A percentile compares a stretch with the other conserved stretches of the same genome.
These are phyloP conservation scores for Clamator glandarius DNA, from an alignment of 2,797 vertebrate genomes.

Conservation along the genomic window DNA sequence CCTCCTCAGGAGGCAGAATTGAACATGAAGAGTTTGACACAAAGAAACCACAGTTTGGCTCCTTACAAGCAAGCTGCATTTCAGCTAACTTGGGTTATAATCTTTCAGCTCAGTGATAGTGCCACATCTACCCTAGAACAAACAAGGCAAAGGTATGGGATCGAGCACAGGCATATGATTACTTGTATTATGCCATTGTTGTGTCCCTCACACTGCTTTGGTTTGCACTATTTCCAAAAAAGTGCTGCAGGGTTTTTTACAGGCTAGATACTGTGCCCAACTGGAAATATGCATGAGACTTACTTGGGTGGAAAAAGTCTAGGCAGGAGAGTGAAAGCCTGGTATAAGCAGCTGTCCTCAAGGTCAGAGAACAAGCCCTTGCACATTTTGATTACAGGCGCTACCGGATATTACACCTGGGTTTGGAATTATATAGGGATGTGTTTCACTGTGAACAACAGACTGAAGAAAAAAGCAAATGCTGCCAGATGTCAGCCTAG, in stretches of 20 bases:
- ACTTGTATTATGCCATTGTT: neutral
- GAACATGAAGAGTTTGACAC: neutral
- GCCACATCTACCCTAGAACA: neutral
- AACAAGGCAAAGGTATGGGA: neutral
- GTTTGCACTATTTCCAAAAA: neutral
- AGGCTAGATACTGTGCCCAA: neutral
- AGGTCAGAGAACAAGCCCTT: neutral
- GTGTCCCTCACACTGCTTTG: neutral
- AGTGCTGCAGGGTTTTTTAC: neutral
- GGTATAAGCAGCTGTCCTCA: neutral
- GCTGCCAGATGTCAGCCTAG: neutral
- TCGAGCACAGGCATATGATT: neutral
- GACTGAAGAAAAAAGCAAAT: neutral
- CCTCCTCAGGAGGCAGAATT: neutral
- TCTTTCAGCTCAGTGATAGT: neutral
- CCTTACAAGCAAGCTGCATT: neutral
- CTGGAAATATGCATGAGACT: neutral
- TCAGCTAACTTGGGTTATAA: neutral
- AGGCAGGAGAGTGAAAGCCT: neutral
- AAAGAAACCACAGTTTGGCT: neutral
- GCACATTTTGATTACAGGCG: neutral
- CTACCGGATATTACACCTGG: neutral
- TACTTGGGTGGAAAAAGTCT: neutral
- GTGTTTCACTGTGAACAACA: neutral
- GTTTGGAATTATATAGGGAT: neutral